Evolutionary conservation across 2,888 invertebrate genomes (phyloP), one percentile per base, ranked within the genome.

Genomic region (Phortica okadai): DNA sequence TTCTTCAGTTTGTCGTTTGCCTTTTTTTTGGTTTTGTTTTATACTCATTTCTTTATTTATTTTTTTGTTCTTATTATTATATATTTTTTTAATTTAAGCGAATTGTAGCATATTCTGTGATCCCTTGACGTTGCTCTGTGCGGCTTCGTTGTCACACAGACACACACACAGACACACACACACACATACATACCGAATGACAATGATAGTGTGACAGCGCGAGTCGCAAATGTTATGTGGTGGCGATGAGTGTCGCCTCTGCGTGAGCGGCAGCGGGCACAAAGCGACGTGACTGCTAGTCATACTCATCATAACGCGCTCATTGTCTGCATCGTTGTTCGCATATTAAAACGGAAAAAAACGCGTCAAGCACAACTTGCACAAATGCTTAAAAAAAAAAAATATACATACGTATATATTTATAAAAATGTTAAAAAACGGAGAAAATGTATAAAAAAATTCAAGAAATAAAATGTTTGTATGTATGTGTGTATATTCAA

Each of bases 101-200:
- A 62, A 62, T 25, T 62, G 62, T 21, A 62, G 62, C 62, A 62
- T 62, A 62, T 62, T 62, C 25, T 62, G 62, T 14, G 10, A 50
- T 50, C 50, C 50, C 50, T 50, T 50, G 50, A 8, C 33, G 33
- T 4, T 33, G 33, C 33, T 33, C 33, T 33, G 33, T 33, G 33
- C 33, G 33, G 33, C 33, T 33, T 33, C 33, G 33, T 33, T 33
- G 8, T 50, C 8, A 50, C 50, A 11, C 50, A 45, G 45, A 50
- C 33, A 50, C 50, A 50, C 14, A 50, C 2, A 5, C 50, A 50
- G 3, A 50, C 50, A 50, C 10, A 50, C 10, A 50, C 8, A 50
- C 0, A 3, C 33, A 33, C 33, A 33, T 2, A 33, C 33, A 33
- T 33, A 5, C 33, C 33, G 33, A 33, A 33, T 33, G 33, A 33